These are phyloP conservation scores for Ibidorhyncha struthersii DNA, from an alignment of 2,113 vertebrate genomes.

Conservation along the genomic window DNA sequence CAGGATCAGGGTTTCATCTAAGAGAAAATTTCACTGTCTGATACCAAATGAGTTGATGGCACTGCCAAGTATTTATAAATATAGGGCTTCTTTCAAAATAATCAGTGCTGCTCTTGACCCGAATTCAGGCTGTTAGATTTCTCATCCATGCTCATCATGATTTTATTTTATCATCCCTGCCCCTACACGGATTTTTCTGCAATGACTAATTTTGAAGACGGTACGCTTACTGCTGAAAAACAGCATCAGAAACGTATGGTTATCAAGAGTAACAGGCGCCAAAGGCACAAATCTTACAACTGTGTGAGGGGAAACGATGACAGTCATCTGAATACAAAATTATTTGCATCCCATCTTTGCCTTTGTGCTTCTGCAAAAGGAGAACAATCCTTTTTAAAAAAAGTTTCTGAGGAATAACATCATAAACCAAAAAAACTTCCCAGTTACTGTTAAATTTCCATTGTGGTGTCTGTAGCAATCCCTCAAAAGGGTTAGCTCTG, in stretches of 20 bases:
- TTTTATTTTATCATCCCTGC: conserved; percentile 33
- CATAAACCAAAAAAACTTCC: not conserved
- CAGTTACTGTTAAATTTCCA: conserved; percentile 8
- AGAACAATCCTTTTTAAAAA: not conserved
- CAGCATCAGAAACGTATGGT: conserved; percentile 11
- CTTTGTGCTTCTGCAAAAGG: conserved; percentile 15
- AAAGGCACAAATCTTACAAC: conserved; percentile 32
- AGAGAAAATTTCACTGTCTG: conserved; percentile 28
- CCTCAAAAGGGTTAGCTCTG: conserved; percentile 3
- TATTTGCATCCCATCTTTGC: conserved; percentile 9
- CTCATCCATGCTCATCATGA: not conserved
- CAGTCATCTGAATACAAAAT: conserved; percentile 18
- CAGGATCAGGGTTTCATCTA: not conserved
- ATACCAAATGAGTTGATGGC: not conserved
- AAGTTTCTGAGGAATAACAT: not conserved
- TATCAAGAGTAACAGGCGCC: conserved; percentile 39
- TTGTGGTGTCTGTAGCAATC: conserved; percentile 7
- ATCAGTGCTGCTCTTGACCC: conserved; percentile 34
- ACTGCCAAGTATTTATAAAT: not conserved
- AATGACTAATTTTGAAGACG: conserved; percentile 55
- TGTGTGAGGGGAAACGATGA: not conserved
- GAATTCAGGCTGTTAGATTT: conserved; percentile 33
- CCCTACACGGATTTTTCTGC: conserved; percentile 31
- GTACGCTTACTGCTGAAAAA: not conserved
- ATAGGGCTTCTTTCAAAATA: not conserved